Percentiles rank a stretch among this genome's conserved stretches.
These are phyloP conservation scores for Phthorimaea operculella DNA, from an alignment of 1,140 invertebrate genomes.

Conservation along the genomic window DNA sequence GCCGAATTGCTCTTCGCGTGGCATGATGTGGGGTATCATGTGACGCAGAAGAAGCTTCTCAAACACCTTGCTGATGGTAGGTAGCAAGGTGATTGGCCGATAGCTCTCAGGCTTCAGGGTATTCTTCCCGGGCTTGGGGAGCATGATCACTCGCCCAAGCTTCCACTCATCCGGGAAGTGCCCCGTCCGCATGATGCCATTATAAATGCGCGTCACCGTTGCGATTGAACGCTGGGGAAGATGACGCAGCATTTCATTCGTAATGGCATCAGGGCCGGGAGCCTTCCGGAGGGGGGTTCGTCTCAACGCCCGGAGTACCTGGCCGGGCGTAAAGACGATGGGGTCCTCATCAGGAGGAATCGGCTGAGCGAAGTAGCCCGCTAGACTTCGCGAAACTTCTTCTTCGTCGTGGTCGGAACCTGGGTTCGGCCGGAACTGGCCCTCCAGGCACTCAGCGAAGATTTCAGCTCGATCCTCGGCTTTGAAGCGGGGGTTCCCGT, in stretches of 20 bases:
- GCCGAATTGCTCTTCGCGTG: constrained; percentile 33
- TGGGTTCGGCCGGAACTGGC: constrained; percentile 20
- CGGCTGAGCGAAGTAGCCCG: constrained; percentile 7
- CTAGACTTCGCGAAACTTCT: not conserved
- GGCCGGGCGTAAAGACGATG: constrained; percentile 10
- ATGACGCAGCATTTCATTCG: constrained; percentile 10
- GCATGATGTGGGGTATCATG: constrained; percentile 9
- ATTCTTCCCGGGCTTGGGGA: constrained; percentile 33
- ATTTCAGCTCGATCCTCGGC: constrained; percentile 21
- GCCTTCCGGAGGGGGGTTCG: constrained; percentile 12
- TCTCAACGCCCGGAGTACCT: constrained; percentile 6
- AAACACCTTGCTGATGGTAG: constrained; percentile 27
- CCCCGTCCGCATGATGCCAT: constrained; percentile 17
- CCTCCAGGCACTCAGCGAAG: constrained; percentile 19
- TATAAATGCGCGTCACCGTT: constrained; percentile 10
- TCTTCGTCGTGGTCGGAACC: constrained; percentile 6
- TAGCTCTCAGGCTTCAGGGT: constrained; percentile 20
- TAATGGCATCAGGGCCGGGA: constrained; percentile 19
- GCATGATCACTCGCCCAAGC: constrained; percentile 21
- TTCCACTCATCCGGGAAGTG: constrained; percentile 39
- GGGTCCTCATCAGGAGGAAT: constrained; percentile 13
- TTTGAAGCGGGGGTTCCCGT: constrained; percentile 12
- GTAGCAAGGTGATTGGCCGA: constrained; percentile 39
- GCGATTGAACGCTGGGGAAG: constrained; percentile 13
- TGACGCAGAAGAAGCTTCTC: constrained; percentile 32